Conservation (phyloP, 2,113 vertebrate genomes). For the Ceyx melanurus region DNA sequence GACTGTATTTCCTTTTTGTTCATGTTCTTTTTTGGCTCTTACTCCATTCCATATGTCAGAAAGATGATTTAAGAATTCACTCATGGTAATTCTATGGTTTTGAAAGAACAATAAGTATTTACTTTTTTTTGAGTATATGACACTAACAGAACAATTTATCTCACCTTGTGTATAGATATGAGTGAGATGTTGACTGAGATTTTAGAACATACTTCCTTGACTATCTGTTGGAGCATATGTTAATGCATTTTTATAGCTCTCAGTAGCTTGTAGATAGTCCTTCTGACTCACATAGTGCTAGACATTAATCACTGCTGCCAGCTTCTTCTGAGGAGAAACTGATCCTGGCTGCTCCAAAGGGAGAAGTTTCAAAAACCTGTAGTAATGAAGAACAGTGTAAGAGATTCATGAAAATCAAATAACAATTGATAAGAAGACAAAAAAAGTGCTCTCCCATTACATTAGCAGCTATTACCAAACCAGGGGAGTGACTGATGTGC, state of each 20-base stretch:
- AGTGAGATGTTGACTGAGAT: background rate
- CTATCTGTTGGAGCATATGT: slow-evolving; percentile 25
- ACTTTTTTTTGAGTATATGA: background rate
- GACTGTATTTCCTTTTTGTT: background rate
- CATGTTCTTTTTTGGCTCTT: background rate
- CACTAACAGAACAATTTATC: background rate
- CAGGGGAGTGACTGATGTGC: background rate
- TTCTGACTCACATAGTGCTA: slow-evolving; percentile 47
- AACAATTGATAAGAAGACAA: background rate
- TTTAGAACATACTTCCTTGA: slow-evolving; percentile 11
- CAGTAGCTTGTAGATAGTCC: slow-evolving; percentile 16
- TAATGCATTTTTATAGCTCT: slow-evolving; percentile 60
- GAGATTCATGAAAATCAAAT: background rate
- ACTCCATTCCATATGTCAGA: background rate
- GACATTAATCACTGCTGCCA: slow-evolving; percentile 53
- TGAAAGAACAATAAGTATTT: background rate
- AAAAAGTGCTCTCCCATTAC: background rate
- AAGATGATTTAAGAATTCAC: background rate
- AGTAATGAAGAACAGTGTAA: background rate
- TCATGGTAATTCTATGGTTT: background rate
- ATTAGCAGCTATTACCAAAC: background rate
- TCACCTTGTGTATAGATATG: background rate
- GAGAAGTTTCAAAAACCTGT: slow-evolving; percentile 63
- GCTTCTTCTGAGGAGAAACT: slow-evolving; percentile 61
- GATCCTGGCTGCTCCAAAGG: slow-evolving; percentile 62